Conservation (phyloP, 1,140 invertebrate species). For the Anastrepha ludens region DNA sequence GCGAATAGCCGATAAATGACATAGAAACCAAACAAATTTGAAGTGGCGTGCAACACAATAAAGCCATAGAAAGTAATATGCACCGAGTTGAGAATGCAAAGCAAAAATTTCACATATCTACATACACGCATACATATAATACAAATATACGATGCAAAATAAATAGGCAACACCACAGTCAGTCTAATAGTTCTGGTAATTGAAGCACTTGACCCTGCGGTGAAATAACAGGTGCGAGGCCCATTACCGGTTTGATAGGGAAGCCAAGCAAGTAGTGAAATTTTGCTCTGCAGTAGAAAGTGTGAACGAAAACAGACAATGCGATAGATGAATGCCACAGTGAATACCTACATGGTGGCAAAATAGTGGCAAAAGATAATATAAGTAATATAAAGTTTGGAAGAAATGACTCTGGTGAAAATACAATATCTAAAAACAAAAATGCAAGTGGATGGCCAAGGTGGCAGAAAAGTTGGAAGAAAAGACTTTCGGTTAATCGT, state of each 20-base stretch:
- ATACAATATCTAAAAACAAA: no score
- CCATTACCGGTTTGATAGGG: not conserved
- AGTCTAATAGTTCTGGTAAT: not conserved
- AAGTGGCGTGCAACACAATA: not conserved
- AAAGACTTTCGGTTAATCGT: no score
- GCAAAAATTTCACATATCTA: no score
- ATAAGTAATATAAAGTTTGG: no score
- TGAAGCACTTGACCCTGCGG: not conserved
- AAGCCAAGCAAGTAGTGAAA: conserved; percentile 15
- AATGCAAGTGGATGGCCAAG: no score
- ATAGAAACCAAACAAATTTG: conserved; percentile 45
- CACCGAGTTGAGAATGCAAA: no score
- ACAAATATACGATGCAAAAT: no score
- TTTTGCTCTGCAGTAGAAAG: not conserved
- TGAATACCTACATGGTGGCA: no score
- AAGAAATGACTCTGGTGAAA: no score
- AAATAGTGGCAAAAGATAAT: no score
- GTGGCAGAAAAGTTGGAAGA: no score
- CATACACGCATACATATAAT: no score
- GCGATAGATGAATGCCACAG: not conserved
- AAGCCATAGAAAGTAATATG: not conserved
- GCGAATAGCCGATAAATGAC: conserved; percentile 18
- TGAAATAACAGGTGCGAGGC: not conserved
- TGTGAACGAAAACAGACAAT: not conserved
- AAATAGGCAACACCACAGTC: not conserved